These are phyloP conservation scores for Meta bourneti DNA, from an alignment of 2,888 invertebrate species.

Conservation along the genomic window DNA sequence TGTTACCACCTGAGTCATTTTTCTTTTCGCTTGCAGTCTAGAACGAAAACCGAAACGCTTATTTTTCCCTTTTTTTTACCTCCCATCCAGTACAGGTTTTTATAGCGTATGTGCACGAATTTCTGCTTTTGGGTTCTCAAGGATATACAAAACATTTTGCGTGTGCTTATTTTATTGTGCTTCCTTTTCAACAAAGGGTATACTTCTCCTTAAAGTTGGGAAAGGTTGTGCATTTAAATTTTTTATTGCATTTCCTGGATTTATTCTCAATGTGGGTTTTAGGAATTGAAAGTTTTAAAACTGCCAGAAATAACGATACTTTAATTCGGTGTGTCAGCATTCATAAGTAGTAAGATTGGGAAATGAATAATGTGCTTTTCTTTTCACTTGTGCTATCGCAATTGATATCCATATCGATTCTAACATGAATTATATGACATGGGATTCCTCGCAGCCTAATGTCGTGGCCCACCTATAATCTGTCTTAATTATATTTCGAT, in stretches of 20 bases:
- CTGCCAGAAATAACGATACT: too few species aligned
- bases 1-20: constrained; percentile 56
- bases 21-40: constrained; percentile 37
- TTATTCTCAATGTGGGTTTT: background rate
- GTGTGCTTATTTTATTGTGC: background rate
- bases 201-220: background rate
- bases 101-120: constrained; percentile 22
- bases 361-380: too few species aligned
- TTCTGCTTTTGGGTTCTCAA: constrained; percentile 2
- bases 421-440: too few species aligned
- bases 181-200: background rate
- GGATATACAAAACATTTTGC: constrained; percentile 25
- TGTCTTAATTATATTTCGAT: too few species aligned
- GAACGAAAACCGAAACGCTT: constrained; percentile 40
- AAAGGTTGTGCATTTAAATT: background rate
- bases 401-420: too few species aligned
- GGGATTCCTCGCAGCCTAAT: too few species aligned
- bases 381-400: too few species aligned
- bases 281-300: background rate
- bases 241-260: background rate
- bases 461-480: too few species aligned
- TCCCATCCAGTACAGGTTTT: constrained; percentile 24
- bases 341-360: too few species aligned
- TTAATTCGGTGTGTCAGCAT: too few species aligned
- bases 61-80: background rate